These are phyloP conservation scores for Mercenaria mercenaria DNA, from an alignment of 1,140 invertebrate genomes.

Conservation along the genomic window DNA sequence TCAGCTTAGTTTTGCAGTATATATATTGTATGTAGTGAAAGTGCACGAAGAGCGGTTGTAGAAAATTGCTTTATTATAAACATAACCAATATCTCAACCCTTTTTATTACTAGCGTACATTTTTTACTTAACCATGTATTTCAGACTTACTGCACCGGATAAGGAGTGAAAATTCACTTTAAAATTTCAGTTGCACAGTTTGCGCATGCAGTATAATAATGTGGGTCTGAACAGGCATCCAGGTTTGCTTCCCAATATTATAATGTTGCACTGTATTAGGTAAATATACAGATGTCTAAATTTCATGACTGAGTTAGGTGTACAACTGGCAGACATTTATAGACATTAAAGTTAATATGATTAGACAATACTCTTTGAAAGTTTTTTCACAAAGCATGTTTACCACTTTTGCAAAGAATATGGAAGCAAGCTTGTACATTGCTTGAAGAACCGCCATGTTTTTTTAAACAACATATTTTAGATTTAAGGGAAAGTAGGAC, in stretches of 20 bases:
- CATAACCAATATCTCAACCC: slow-evolving; percentile 22
- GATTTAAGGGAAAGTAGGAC: too few species aligned
- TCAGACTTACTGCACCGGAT: neutral
- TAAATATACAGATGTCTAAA: too few species aligned
- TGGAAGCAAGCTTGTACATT: slow-evolving; percentile 26
- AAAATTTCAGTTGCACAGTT: slow-evolving; percentile 23
- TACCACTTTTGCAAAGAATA: too few species aligned
- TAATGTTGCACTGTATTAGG: too few species aligned
- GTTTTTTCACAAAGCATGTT: too few species aligned
- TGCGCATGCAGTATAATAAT: slow-evolving; percentile 21
- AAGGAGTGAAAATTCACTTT: neutral
- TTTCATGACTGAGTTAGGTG: too few species aligned
- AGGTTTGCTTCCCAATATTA: slow-evolving; percentile 24
- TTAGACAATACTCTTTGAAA: too few species aligned
- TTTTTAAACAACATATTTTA: too few species aligned
- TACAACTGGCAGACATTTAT: too few species aligned
- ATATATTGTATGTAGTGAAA: slow-evolving; percentile 32
- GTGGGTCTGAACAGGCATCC: neutral
- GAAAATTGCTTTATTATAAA: slow-evolving; percentile 27
- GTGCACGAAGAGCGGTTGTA: slow-evolving; percentile 41
- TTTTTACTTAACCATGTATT: slow-evolving; percentile 25
- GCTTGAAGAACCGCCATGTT: too few species aligned
- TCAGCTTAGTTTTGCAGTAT: slow-evolving; percentile 38
- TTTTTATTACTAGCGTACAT: slow-evolving; percentile 6
- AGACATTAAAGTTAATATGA: too few species aligned